phyloP scores from a whole-genome alignment of 2,113 vertebrate species.

The Tamias sibiricus region DNA sequence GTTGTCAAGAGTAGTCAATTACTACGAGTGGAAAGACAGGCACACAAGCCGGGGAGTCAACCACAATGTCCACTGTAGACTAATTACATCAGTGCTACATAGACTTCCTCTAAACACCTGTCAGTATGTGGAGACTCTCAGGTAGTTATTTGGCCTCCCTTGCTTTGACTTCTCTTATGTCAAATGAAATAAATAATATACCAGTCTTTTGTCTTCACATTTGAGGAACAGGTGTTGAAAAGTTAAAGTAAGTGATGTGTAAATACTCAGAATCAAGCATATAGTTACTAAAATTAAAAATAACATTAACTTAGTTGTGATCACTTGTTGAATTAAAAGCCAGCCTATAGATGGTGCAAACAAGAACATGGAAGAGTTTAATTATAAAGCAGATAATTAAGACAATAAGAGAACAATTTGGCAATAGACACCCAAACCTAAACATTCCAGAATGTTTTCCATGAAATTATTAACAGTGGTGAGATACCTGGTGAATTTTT shows the following conservation, averaged over 20 bases:
- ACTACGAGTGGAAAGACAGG: neutral
- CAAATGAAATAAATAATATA: conserved; percentile 34
- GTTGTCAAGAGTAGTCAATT: neutral
- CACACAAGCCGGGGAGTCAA: neutral
- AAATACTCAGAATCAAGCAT: neutral
- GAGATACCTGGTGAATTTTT: neutral
- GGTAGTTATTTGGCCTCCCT: neutral
- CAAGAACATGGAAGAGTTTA: neutral
- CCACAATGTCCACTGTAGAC: neutral
- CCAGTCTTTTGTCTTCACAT: neutral
- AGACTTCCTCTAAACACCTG: neutral
- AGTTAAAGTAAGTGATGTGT: neutral
- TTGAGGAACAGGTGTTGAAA: neutral
- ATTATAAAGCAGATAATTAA: conserved; percentile 43
- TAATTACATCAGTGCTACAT: neutral
- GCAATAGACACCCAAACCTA: neutral
- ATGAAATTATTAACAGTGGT: neutral
- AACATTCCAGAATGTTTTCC: neutral
- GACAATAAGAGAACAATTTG: neutral
- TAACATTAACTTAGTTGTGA: neutral
- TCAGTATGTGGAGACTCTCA: neutral
- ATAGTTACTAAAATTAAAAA: neutral
- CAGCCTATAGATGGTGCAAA: neutral
- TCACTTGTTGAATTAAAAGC: neutral
- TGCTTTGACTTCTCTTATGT: neutral